Evolutionary conservation across 2,113 vertebrate genomes (phyloP), one percentile per base, ranked within the genome.

Genomic region (Macaca mulatta): DNA sequence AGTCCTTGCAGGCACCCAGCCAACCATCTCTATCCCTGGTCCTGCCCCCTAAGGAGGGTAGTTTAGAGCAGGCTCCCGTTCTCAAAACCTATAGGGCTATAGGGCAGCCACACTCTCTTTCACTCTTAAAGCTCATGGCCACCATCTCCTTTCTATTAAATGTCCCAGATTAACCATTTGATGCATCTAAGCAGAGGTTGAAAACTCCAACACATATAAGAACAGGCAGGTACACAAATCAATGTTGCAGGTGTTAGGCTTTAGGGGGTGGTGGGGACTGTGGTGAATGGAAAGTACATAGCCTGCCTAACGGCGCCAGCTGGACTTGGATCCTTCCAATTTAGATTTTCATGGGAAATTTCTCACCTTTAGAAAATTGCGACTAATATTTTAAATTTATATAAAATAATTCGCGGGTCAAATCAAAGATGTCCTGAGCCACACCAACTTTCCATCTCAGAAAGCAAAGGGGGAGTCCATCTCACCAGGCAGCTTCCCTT

Each of bases 361-460:
- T 69, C 50, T 32, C 13, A 45, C n/a, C 35, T 84, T 96, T 80
- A 67, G 72, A 90, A 94, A 43, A 64, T n/a, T n/a, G 18, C 11
- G 70, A 72, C 38, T 59, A 82, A 48, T 74, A 85, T 74, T 93
- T 95, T 57, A 82, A 90, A 83, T 64, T 79, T 64, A 35, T 35
- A 50, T 38, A 48, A 69, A 95, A 87, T 50, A 40, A 20, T 88
- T 94, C 50, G 5, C 14, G 27, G 82, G n/a, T 32, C 70, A 84
- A 74, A 92, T 35, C 40, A 59, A 90, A 90, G 61, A 59, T 38
- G 45, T 35, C 59, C 48, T 9, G 9, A 55, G 48, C 23, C 40
- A 30, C 12, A 61, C 43, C 8, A 6, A 48, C 77, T 96, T 87
- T 67, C 35, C 74, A n/a, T 80, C 30, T 92, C 92, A 57, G 75